These are phyloP conservation scores for Maniola hyperantus DNA, from an alignment of 2,888 invertebrate species.

Conservation along the genomic window DNA sequence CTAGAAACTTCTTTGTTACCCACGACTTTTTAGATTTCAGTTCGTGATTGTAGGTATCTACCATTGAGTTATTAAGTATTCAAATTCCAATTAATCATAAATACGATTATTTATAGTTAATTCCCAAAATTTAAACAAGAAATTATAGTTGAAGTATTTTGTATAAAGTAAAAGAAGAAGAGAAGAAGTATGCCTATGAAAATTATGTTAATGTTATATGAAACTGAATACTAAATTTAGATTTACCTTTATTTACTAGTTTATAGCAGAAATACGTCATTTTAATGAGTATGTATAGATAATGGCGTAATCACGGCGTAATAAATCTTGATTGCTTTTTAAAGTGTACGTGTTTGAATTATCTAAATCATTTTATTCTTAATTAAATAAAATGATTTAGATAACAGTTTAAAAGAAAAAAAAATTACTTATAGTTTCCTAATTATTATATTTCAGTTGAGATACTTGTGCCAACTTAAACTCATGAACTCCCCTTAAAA, in stretches of 20 bases:
- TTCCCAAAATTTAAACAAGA: neutral
- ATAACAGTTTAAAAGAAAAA: no score
- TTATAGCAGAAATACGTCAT: neutral
- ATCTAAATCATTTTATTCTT: no score
- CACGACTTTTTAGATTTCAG: no score
- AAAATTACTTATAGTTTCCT: no score
- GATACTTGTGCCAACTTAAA: neutral
- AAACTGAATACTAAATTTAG: constrained; percentile 5
- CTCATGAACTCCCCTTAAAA: neutral
- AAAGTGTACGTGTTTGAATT: neutral
- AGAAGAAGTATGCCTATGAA: neutral
- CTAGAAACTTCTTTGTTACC: neutral
- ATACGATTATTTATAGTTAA: neutral
- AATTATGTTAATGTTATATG: constrained; percentile 7
- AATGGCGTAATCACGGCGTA: neutral
- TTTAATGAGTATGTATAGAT: neutral
- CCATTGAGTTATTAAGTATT: neutral
- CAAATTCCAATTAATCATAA: neutral
- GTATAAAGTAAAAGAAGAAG: neutral
- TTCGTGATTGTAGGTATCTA: no score
- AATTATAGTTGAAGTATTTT: constrained; percentile 5
- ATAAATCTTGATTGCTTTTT: neutral
- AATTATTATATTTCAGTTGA: no score
- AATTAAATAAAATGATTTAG: no score
- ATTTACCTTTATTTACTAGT: neutral